Base-by-base conservation (phyloP, 2,113 vertebrate species). In the Xyliphius kryptos region DNA sequence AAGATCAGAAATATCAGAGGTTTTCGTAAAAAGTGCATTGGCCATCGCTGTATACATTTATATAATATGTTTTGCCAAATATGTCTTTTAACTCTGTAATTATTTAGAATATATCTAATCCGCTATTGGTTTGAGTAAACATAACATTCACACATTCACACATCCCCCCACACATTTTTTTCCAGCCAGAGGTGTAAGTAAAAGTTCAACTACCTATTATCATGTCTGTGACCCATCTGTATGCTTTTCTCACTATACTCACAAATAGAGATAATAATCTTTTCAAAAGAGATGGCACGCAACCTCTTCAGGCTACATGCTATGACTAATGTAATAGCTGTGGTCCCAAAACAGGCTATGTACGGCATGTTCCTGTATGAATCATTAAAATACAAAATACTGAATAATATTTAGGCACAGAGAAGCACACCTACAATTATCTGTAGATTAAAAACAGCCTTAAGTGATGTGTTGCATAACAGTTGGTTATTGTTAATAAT, bases 251-350 rank as follows among this genome's bases (percentile, higher is more conserved):
- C 56, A 58, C 9, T 58, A 43, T 44, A 58, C 56, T n/a, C 56
- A 58, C 56, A 44, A 58, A 58, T 26, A 44, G 14, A 58, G 56
- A 58, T 58, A 58, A 58, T 44, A 44, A 58, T 58, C 56, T 3
- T 58, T 58, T 22, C 14, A 26, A 40, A 58, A 44, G 38, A 20
- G 56, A 44, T 58, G 56, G 40, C 56, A 58, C 20, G 40, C 40
- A 58, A 58, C 40, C 56, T 44, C 56, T 44, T 20, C 14, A 15
- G 56, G 56, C 40, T 43, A 11, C 20, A n/a, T 58, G 40, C 40
- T 41, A 44, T 14, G 56, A 10, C 38, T 43, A 57, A 22, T 57
- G 55, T 26, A 43, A 44, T 58, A 58, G 44, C 43, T 26, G 14
- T 40, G 5, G 36, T 26, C 13, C 40, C 21, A 21, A 26, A 58